Evolutionary conservation across 2,797 vertebrate species (phyloP).

Genomic region (Neosilurus hyrtlii): DNA sequence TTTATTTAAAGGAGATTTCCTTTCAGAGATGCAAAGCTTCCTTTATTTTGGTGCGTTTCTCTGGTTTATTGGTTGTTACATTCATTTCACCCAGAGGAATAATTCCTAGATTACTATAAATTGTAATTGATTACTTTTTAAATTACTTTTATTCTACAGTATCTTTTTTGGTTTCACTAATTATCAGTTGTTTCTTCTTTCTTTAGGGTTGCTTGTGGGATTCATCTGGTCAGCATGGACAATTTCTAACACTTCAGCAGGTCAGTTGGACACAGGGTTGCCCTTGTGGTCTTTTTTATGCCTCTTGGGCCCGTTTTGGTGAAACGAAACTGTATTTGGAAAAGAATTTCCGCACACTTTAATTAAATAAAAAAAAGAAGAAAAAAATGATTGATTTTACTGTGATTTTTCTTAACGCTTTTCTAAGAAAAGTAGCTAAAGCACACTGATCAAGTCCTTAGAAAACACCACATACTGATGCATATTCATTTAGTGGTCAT

Average conservation of each 20-base stretch:
- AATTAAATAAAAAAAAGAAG: background rate
- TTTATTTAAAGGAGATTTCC: background rate
- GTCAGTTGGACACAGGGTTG: constrained; percentile 26
- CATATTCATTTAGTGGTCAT: background rate
- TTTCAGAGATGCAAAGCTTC: constrained; percentile 12
- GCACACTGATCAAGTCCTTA: background rate
- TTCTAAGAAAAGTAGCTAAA: background rate
- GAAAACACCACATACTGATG: background rate
- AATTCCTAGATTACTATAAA: background rate
- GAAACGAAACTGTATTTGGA: background rate
- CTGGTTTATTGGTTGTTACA: too few relatives aligned
- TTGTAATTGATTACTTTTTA: background rate
- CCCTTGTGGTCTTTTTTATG: background rate
- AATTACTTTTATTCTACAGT: background rate
- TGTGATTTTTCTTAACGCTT: background rate
- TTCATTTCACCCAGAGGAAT: background rate
- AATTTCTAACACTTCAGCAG: constrained; percentile 13
- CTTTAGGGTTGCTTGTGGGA: background rate
- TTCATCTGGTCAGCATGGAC: constrained; percentile 18
- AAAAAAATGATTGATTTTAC: too few relatives aligned
- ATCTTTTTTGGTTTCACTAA: background rate
- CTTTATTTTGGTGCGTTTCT: constrained; percentile 18
- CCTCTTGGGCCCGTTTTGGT: background rate
- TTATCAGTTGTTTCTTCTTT: background rate
- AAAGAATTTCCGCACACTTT: background rate